phyloP scores from a whole-genome alignment of 2,113 vertebrate genomes.

The Psephotus haematonotus region DNA sequence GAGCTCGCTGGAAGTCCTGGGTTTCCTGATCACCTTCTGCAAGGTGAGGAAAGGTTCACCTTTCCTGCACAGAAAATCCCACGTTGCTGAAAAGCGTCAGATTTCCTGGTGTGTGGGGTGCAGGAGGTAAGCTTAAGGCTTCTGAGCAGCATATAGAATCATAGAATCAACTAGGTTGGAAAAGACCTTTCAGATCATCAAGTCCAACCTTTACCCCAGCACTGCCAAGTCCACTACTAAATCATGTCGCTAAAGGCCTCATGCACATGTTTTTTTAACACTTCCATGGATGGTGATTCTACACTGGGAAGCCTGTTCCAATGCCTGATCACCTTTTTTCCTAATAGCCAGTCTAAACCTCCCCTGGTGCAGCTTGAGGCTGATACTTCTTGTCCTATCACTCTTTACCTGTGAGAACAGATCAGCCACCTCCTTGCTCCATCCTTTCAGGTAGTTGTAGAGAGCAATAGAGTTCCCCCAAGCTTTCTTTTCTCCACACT shows the following conservation, averaged over 20 bases:
- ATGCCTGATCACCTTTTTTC: neutral
- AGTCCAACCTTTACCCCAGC: neutral
- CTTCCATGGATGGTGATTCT: neutral
- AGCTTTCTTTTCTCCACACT: neutral
- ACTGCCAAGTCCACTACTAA: neutral
- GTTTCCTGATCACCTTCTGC: neutral
- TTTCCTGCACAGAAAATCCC: fast-evolving
- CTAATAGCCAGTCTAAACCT: neutral
- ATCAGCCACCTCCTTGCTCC: neutral
- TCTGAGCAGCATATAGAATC: neutral
- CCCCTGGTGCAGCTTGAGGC: neutral
- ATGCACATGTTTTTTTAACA: neutral
- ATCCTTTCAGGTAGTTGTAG: neutral
- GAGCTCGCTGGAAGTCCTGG: neutral
- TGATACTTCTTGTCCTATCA: neutral
- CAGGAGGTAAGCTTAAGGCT: neutral
- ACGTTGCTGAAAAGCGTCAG: fast-evolving
- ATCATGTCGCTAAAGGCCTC: neutral
- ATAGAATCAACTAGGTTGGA: neutral
- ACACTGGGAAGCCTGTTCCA: neutral
- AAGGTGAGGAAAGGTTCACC: neutral
- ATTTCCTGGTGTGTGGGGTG: neutral
- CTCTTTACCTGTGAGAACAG: neutral
- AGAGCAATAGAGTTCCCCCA: neutral
- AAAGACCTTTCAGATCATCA: neutral